Evolutionary conservation across 2,113 vertebrate species (phyloP).

Genomic region (Pituophis catenifer): DNA sequence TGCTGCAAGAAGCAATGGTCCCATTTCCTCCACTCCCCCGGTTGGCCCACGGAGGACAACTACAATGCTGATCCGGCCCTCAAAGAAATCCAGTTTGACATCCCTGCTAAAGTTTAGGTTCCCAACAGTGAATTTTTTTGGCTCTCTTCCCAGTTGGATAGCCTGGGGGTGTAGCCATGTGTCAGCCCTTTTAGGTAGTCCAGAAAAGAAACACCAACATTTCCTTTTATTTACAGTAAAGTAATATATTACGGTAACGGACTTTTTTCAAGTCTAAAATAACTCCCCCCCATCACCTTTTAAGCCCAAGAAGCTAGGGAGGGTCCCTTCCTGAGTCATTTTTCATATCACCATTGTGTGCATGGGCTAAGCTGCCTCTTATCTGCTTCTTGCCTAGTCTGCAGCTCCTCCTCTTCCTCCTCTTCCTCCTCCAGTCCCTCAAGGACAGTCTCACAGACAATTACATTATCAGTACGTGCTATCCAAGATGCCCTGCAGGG

Average conservation of each 20-base stretch:
- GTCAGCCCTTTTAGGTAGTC: not conserved
- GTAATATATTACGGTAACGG: not conserved
- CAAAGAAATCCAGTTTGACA: too few relatives aligned
- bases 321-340: not conserved
- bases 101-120: too few relatives aligned
- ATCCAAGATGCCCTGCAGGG: not conserved
- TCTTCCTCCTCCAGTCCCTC: not conserved
- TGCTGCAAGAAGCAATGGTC: too few relatives aligned
- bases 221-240: not conserved
- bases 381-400: not conserved
- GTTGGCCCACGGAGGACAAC: too few relatives aligned
- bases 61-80: too few relatives aligned
- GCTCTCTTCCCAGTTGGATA: too few relatives aligned
- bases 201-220: not conserved
- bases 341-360: not conserved
- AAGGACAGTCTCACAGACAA: not conserved
- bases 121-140: too few relatives aligned
- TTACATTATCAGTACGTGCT: not conserved
- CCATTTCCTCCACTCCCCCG: too few relatives aligned
- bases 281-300: not conserved
- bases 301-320: not conserved
- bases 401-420: not conserved
- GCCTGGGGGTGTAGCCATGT: too few relatives aligned
- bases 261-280: not conserved
- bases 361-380: not conserved